Evolutionary conservation across 2,113 vertebrate species (phyloP), one percentile per base, ranked within the genome.

Genomic region (Triplophysa tibetana): DNA sequence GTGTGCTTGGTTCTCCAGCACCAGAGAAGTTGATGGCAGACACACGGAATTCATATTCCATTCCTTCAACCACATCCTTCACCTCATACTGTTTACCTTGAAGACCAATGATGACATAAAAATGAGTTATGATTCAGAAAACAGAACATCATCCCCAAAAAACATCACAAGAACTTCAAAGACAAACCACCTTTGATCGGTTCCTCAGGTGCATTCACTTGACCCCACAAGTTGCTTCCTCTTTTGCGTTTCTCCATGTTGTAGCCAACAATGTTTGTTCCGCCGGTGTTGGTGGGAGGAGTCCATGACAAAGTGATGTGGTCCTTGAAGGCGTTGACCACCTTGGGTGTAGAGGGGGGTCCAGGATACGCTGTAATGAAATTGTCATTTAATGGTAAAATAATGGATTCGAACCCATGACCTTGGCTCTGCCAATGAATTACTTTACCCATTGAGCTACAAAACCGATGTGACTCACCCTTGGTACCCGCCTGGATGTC

Each of bases 1-100:
- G 92, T 0, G 88, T 23, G 29, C 96, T 96, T 80, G 92, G 86
- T 41, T 96, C 93, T 69, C 96, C 95, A 0, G 77, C 73, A 3
- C 96, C 96, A 8, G 95, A 91, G 67, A 93, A 90, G 77, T 94
- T 94, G 82, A 96, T 88, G 0, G 95, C 96, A 2, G 91, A 92
- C 80, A 97, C 94, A 0, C 94, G 91, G 68, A 97, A 97, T 86
- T 97, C 95, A 0, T 96, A 96, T 78, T 94, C 93, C 19, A 94
- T 84, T 24, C 94, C 96, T 43, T 92, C 92, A 84, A 93, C 90
- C 52, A 98, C 79, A 12, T 89, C 89, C 2, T 79, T 89, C 56
- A 95, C 91, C 0, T 82, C 92, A 81, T 89, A 93, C 80, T 85
- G 90, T 86, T 86, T 95, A 6, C 88, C 96, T 95, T 90, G 79